Conservation (phyloP, 2,113 vertebrate genomes). For the Psilopogon haemacephalus region DNA sequence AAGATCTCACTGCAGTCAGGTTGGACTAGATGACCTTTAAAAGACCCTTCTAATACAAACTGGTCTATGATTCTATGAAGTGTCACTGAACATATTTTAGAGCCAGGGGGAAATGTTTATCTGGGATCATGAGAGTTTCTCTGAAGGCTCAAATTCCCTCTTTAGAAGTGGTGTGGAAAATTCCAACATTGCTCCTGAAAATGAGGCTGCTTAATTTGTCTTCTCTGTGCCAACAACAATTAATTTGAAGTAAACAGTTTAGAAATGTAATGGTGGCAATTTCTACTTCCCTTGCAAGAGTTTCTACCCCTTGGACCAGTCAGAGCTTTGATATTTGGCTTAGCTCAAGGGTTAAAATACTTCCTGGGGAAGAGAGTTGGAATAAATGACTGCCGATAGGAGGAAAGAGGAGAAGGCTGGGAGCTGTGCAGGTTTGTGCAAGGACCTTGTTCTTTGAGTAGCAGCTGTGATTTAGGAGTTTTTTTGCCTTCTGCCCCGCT, state of each 20-base stretch:
- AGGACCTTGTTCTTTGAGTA: background rate
- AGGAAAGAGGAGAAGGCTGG: background rate
- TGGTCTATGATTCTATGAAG: no score
- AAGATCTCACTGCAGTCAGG: no score
- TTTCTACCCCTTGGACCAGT: background rate
- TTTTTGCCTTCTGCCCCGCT: background rate
- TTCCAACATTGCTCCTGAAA: background rate
- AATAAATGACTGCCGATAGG: background rate
- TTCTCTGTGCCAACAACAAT: background rate
- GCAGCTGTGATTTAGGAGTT: background rate
- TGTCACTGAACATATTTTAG: background rate
- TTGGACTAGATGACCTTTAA: no score
- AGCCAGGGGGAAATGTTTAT: background rate
- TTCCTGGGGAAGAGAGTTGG: background rate
- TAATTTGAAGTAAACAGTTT: background rate
- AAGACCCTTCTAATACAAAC: no score
- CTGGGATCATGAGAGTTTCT: background rate
- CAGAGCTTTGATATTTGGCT: background rate
- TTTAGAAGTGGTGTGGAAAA: background rate
- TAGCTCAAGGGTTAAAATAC: background rate
- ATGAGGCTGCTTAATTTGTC: background rate
- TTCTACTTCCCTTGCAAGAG: background rate
- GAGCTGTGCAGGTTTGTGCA: background rate
- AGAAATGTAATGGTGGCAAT: background rate
- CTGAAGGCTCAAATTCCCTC: fast-evolving